Evolutionary conservation across 2,888 invertebrate species (phyloP).

Genomic region (Phlogophora meticulosa): DNA sequence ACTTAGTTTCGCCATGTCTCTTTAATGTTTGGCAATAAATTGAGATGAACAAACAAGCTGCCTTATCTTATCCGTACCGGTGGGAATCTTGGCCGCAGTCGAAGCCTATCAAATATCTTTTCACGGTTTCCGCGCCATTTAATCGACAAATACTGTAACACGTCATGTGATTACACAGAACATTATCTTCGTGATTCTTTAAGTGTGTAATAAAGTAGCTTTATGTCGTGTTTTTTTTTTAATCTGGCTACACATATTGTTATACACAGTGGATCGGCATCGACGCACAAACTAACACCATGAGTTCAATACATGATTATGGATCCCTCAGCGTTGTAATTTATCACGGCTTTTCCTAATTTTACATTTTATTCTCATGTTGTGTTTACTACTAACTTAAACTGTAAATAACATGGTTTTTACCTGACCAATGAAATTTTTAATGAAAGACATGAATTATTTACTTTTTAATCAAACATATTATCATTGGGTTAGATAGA

Average conservation of each 20-base stretch:
- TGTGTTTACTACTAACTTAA: too few species aligned
- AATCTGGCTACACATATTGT: not conserved
- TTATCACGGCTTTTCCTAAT: too few species aligned
- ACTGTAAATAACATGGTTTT: too few species aligned
- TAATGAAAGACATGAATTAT: too few species aligned
- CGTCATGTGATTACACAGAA: constrained; percentile 75
- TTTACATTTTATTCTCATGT: too few species aligned
- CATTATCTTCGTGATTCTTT: constrained; percentile 66
- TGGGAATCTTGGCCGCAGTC: constrained; percentile 71
- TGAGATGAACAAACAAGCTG: constrained; percentile 79
- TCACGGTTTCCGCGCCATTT: constrained; percentile 85
- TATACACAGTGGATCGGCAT: too few species aligned
- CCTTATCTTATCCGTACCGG: constrained; percentile 73
- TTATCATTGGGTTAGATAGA: too few species aligned
- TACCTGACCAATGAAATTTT: too few species aligned
- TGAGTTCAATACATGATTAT: too few species aligned
- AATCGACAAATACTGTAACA: constrained; percentile 79
- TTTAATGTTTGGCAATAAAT: constrained; percentile 82
- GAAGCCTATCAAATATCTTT: constrained; percentile 81
- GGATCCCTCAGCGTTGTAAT: too few species aligned
- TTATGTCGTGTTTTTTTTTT: constrained; percentile 14
- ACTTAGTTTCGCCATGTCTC: constrained; percentile 69
- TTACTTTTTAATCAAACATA: too few species aligned
- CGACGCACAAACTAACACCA: too few species aligned
- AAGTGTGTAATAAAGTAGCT: constrained; percentile 55